Evolutionary conservation across 2,888 invertebrate species (phyloP), one percentile per base, ranked within the genome.

Genomic region (Pristionchus entomophagus): DNA sequence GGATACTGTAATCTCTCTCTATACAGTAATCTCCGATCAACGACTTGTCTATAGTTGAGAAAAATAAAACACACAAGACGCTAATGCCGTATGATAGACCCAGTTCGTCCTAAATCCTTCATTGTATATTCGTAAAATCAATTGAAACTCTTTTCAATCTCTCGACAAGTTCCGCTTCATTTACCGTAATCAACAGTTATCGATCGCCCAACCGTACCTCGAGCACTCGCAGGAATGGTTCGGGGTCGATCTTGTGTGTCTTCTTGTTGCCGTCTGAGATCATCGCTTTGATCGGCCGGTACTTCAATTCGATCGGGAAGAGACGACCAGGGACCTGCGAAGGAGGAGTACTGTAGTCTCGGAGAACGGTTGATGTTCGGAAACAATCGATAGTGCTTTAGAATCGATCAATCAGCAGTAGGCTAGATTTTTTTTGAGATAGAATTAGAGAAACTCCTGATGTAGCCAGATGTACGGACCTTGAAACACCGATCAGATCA

Each of bases 141-240:
- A n/a, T n/a, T n/a, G n/a, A n/a, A n/a, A n/a, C n/a, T n/a, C n/a
- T n/a, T n/a, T n/a, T n/a, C n/a, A n/a, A n/a, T n/a, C n/a, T n/a
- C n/a, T n/a, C n/a, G n/a, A n/a, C n/a, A n/a, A n/a, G n/a, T n/a
- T n/a, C n/a, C n/a, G n/a, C n/a, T n/a, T n/a, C n/a, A n/a, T n/a
- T n/a, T n/a, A n/a, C n/a, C n/a, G n/a, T n/a, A n/a, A n/a, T n/a
- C n/a, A n/a, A n/a, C 45, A 45, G 45, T 45, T 45, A 45, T 45
- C 45, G 45, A 45, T 45, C 45, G 45, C 6, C 6, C 38, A 19
- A 69, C 62, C 84, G 3, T 35, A 91, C 90, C 87, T 97, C 97
- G 95, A 99, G 95, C 87, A 99, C 96, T 93, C 97, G 96, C 2
- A 98, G 95, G 92, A 97, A 99, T 0, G 99, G 99, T 80, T 96